Base-by-base conservation (phyloP, 2,113 vertebrate genomes). In the Siphamia tubifer region DNA sequence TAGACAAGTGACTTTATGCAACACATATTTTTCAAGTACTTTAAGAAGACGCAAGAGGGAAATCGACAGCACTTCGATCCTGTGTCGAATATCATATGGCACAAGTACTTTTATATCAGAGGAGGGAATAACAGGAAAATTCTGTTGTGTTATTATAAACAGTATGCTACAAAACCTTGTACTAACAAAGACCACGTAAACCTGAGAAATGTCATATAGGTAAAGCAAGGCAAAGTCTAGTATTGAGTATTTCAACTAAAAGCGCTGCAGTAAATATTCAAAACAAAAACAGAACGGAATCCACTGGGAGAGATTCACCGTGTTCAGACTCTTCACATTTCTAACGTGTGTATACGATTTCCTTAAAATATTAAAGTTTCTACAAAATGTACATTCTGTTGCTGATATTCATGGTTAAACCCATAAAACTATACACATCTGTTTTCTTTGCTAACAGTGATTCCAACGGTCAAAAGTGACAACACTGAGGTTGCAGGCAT, bases 351-450 rank as follows among this genome's bases (percentile, higher is more conserved):
- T 68, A 90, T 86, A 85, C 61, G 81, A 85, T 91, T 77, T 89
- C 57, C 74, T 90, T 90, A 90, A 92, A 91, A 93, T 90, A 91
- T 86, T 86, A 86, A 40, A 11, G 74, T 94, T 92, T 92, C 93
- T 93, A 94, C 91, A 92, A 94, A 94, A 93, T 89, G 64, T 94
- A 94, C 91, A 95, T 94, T 94, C 88, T 92, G 84, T 91, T 76
- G 92, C 92, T 94, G 94, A 94, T 91, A 86, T 90, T 87, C 82
- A 93, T 93, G 88, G 87, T 92, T 81, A 91, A 90, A 91, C 87
- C 90, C 90, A 92, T 90, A 85, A 84, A 87, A 87, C 85, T 87
- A 85, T 86, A 85, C 82, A 89, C 31, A 70, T 81, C 91, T 91
- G 82, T 86, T 68, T 75, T 82, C 84, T 88, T 84, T 79, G 83